Evolutionary conservation across 2,888 invertebrate genomes (phyloP), one percentile per base, ranked within the genome.

Genomic region (Ypsolopha scabrella): DNA sequence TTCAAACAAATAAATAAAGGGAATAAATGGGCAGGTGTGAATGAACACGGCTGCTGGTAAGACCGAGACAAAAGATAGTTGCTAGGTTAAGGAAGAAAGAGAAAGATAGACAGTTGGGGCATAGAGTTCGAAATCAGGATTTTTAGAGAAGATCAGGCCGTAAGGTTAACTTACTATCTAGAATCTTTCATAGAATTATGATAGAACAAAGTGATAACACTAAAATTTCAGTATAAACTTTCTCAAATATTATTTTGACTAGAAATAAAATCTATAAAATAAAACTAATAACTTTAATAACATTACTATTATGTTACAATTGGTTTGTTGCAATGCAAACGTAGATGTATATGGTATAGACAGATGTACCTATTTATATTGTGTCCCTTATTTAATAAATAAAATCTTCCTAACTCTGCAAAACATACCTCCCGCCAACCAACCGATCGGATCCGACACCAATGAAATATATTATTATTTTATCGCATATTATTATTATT

Each of bases 11-110:
- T 73, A 78, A 78, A 79, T 72, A 73, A 70, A 68, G 65, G 61
- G 58, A 74, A 70, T 76, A 73, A 76, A 49, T 72, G 71, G 61
- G 71, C 80, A 79, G 80, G 80, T 80, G 80, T 80, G 77, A 80
- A 80, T 74, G 69, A 65, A 69, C 73, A 71, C 56, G 68, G 68
- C 69, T 70, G 74, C 68, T 58, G 65, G 69, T 56, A 76, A 54
- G 71, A 86, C 59, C 56, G 72, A 66, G 82, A 81, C 51, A 54
- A 54, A 58, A 57, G 55, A 66, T 59, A 62, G 54, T 50, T n/a
- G 10, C 6, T 39, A 39, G 10, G 39, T 39, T 39, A 11, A 39
- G 11, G 39, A 39, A 39, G 39, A 11, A 39, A n/a, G 11, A 11
- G 39, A 9, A 39, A n/a, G 11, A 39, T 39, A 24, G 24, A 24